Base-by-base conservation (phyloP, 2,797 vertebrate species). In the Gobionotothen gibberifrons region DNA sequence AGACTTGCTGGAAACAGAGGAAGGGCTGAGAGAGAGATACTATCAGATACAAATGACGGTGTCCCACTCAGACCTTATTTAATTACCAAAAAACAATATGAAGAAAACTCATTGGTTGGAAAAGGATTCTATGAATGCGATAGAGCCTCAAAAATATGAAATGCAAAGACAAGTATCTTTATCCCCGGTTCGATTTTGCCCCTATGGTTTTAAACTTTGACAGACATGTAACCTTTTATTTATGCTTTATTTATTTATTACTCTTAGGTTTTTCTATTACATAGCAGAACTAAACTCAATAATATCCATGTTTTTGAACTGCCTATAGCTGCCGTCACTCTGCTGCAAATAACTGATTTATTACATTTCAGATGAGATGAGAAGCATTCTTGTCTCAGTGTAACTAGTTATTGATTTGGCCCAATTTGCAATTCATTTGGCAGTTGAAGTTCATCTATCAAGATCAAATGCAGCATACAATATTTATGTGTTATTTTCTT, bases 51-150 rank as follows among this genome's bases (percentile, higher is more conserved):
- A 81, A 83, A 78, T n/a, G 63, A 65, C 51, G 74, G 63, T 80
- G 81, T 72, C 81, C 78, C 71, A 78, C 62, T 78, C 54, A 73
- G 70, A 29, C 62, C 22, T 90, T 77, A 91, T 90, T 83, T 63
- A 72, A 90, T 92, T 88, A 66, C 49, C 21, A 80, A 74, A 81
- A 90, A 91, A 91, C 88, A 87, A 91, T 92, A 68, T 9, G 36
- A 82, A 74, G 44, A 54, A 71, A 49, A 61, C 70, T 72, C 52
- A 71, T 77, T 58, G 65, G 69, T 52, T 80, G 64, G 58, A 76
- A 77, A 78, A 74, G 3, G 43, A 65, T 76, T 85, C 17, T 78
- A 69, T 57, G 29, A 64, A 81, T 64, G 60, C 48, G 14, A 29
- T 21, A 39, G 36, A 29, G 59, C 52, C 9, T 65, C 15, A 67